A percentile compares a stretch with the other conserved stretches of the same genome.
Evolutionary conservation across 2,113 vertebrate species (phyloP).

Genomic region (Numida meleagris): DNA sequence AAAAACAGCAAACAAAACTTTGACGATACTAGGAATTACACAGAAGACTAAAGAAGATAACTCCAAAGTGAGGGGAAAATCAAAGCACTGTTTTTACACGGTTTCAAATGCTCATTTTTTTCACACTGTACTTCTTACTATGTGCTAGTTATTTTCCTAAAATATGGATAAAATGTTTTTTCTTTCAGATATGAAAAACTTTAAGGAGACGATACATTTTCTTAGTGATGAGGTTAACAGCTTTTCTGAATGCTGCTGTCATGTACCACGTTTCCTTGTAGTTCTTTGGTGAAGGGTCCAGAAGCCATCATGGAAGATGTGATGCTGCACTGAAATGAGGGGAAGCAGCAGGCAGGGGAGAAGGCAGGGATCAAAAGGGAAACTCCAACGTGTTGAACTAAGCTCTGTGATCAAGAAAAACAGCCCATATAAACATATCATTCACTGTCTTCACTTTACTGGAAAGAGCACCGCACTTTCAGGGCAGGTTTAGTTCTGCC

Average conservation of each 20-base stretch:
- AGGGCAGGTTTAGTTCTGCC: slow-evolving; percentile 3
- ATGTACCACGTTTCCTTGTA: neutral
- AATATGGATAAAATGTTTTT: neutral
- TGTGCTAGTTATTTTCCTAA: neutral
- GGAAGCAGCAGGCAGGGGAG: neutral
- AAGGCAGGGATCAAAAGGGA: neutral
- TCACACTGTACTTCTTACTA: neutral
- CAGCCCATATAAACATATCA: neutral
- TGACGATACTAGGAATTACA: neutral
- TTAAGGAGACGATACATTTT: neutral
- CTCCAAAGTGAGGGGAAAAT: neutral
- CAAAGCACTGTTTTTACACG: neutral
- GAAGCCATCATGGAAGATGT: neutral
- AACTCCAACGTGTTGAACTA: neutral
- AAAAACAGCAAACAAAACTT: neutral
- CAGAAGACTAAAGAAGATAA: neutral
- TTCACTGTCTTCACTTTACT: neutral
- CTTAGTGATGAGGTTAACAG: neutral
- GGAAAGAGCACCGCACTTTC: neutral
- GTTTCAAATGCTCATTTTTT: neutral
- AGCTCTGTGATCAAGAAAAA: neutral
- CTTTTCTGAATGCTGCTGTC: neutral
- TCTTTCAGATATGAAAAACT: neutral
- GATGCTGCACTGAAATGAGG: neutral
- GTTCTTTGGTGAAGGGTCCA: neutral